Evolutionary conservation across 2,797 vertebrate genomes (phyloP).

Genomic region (Alectoris magna): DNA sequence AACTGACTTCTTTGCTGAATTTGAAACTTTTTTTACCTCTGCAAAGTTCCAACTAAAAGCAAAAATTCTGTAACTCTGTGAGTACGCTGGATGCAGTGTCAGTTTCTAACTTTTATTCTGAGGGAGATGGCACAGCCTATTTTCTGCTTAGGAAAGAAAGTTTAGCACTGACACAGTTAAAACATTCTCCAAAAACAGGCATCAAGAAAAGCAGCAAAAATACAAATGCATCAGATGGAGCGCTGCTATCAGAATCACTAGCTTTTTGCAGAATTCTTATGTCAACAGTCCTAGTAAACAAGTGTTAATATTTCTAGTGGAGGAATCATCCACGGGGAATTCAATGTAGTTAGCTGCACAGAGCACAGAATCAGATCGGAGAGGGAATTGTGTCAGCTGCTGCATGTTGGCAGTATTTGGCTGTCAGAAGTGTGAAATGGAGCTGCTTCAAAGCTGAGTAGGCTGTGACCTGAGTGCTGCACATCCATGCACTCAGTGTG

Average conservation of each 20-base stretch:
- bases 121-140: not conserved
- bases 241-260: slow-evolving; percentile 45
- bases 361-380: slow-evolving; percentile 66
- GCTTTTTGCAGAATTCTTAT: slow-evolving; percentile 77
- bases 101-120: not conserved
- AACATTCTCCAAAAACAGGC: not conserved
- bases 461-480: slow-evolving; percentile 80
- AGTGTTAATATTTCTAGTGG: slow-evolving; percentile 81
- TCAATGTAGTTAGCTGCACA: slow-evolving; percentile 68
- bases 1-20: slow-evolving; percentile 15
- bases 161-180: not conserved
- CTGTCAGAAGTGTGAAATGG: slow-evolving; percentile 78
- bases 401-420: slow-evolving; percentile 67
- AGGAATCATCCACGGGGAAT: slow-evolving; percentile 73
- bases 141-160: slow-evolving; percentile 17
- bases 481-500: slow-evolving; percentile 73
- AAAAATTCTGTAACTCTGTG: not conserved
- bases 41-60: slow-evolving; percentile 19
- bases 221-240: slow-evolving; percentile 39
- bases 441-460: slow-evolving; percentile 81
- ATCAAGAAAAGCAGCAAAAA: not conserved
- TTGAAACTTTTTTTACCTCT: not conserved
- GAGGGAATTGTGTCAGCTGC: slow-evolving; percentile 74
- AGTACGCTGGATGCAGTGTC: not conserved
- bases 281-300: slow-evolving; percentile 80